Percentiles rank a stretch among this genome's conserved stretches.
Conservation (phyloP, 1,140 invertebrate species). For the Zaprionus vittiger region DNA sequence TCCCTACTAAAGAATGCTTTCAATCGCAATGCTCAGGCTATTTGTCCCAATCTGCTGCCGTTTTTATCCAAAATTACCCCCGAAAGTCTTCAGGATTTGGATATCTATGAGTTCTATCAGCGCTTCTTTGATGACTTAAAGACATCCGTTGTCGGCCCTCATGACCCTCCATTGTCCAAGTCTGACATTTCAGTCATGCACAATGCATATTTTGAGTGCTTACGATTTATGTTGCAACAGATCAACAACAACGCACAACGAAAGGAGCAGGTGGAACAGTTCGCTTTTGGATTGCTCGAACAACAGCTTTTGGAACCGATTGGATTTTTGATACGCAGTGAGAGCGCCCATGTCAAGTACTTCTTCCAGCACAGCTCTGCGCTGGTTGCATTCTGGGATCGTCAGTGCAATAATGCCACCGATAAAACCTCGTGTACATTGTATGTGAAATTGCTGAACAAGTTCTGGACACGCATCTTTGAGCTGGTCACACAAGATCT, state of each 20-base stretch:
- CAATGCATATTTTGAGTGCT: conserved; percentile 89
- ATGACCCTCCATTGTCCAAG: conserved; percentile 64
- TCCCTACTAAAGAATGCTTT: conserved; percentile 88
- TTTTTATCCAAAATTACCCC: conserved; percentile 88
- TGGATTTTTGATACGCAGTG: conserved; percentile 84
- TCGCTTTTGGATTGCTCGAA: conserved; percentile 70
- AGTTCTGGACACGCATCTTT: conserved; percentile 86
- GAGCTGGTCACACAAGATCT: conserved; percentile 83
- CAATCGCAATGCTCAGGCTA: conserved; percentile 89
- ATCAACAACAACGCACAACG: conserved; percentile 54
- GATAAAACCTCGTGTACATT: conserved; percentile 72
- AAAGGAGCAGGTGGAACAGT: conserved; percentile 23
- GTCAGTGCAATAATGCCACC: conserved; percentile 73
- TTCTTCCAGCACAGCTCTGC: conserved; percentile 85
- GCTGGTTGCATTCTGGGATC: conserved; percentile 86
- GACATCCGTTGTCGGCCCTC: conserved; percentile 34
- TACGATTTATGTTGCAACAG: conserved; percentile 87
- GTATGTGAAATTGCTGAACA: conserved; percentile 84
- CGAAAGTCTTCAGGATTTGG: conserved; percentile 81
- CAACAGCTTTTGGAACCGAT: conserved; percentile 85
- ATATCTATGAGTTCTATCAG: conserved; percentile 86
- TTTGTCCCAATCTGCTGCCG: conserved; percentile 91
- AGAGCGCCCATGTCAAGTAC: conserved; percentile 77
- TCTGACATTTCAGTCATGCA: conserved; percentile 87
- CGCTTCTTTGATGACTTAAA: conserved; percentile 89